Evolutionary conservation across 2,797 vertebrate genomes (phyloP).

Genomic region (Lophotriccus pileatus): DNA sequence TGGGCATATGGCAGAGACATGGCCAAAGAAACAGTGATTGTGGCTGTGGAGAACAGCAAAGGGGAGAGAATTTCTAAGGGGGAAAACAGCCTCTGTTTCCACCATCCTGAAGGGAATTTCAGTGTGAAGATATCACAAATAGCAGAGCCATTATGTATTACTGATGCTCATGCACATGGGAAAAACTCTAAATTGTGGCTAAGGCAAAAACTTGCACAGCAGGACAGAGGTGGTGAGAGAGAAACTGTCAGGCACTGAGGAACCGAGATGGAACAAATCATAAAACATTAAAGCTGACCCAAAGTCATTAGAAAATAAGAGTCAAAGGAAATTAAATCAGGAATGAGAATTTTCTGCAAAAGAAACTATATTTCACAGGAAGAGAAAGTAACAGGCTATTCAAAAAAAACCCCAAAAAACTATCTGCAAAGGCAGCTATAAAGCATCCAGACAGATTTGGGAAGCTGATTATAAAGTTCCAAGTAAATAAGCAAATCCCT

Average conservation of each 20-base stretch:
- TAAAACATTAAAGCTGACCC: not conserved
- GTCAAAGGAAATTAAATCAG: not conserved
- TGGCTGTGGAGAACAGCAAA: not conserved
- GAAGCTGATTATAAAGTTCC: not conserved
- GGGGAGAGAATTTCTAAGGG: not conserved
- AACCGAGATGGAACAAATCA: accelerated
- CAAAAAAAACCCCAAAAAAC: too few species aligned
- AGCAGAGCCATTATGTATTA: not conserved
- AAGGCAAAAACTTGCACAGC: not conserved
- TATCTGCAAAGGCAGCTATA: not conserved
- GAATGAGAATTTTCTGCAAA: not conserved
- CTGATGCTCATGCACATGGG: not conserved
- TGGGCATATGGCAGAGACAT: not conserved
- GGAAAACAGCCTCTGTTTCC: not conserved
- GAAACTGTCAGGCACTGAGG: not conserved
- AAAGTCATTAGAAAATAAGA: not conserved
- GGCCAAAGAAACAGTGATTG: accelerated
- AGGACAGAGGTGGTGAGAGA: not conserved
- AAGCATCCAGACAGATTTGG: not conserved
- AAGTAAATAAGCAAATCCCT: not conserved
- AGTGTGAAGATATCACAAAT: not conserved
- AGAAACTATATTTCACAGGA: not conserved
- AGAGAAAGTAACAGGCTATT: not conserved
- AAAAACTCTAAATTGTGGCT: not conserved
- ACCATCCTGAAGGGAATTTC: not conserved